Base-by-base conservation (phyloP, 2,113 vertebrate species). In the Oreotrochilus melanogaster region DNA sequence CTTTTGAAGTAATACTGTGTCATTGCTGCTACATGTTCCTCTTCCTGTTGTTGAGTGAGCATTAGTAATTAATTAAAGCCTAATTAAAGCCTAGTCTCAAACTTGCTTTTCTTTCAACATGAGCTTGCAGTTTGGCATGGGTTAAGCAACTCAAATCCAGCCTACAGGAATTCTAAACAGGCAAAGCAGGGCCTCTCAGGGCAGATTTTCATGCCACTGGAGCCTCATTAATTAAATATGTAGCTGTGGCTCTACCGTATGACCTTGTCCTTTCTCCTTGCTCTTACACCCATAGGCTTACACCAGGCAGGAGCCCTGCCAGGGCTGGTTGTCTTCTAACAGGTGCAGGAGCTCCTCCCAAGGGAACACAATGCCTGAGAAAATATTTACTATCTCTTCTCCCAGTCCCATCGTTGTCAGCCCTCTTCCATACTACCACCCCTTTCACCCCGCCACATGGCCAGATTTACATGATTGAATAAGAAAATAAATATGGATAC, bases 401-500 rank as follows among this genome's bases (percentile, higher is more conserved):
- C 27, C 35, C 25, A 42, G 37, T 71, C 6, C 30, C 30, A 10
- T 18, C 28, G 43, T 22, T 23, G 4, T 74, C 76, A 71, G 18
- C 24, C 11, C 45, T 89, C 81, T 86, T 75, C 64, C 54, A 54
- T 14, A 42, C n/a, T 43, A 74, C n/a, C 16, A 47, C 31, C 11
- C 45, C n/a, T 84, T 39, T 28, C 37, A 81, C 42, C 62, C 87
- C 90, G 80, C 58, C 54, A 73, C 39, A 37, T 48, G 78, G 57
- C 45, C 81, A 83, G 87, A 61, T 23, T 76, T 60, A 78, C 54
- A 48, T 14, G 27, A 65, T 22, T 78, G 73, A 84, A 81, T 89
- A 95, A 96, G 92, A 78, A 71, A 96, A 95, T 92, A 90, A 83
- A 81, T 60, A 73, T 58, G 95, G 94, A 92, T 95, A 95, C 82